Evolutionary conservation across 2,797 vertebrate species (phyloP).

Genomic region (Valencia hispanica): DNA sequence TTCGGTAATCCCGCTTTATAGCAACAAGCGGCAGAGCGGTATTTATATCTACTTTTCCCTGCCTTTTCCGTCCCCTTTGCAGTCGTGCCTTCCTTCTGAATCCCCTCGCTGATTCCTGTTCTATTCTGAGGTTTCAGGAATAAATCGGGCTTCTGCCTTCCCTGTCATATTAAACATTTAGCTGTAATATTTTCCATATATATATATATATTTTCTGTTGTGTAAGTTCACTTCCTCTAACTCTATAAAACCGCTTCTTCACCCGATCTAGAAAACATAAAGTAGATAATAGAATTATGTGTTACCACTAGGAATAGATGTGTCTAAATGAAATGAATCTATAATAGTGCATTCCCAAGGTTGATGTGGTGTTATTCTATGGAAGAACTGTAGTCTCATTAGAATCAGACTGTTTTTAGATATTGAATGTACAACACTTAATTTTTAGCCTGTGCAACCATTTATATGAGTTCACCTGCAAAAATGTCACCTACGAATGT

Average conservation of each 20-base stretch:
- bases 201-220: too few species aligned
- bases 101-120: conserved; percentile 20
- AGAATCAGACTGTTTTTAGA: too few species aligned
- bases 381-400: too few species aligned
- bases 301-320: background rate
- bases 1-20: conserved; percentile 81
- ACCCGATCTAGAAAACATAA: background rate
- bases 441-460: too few species aligned
- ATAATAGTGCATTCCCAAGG: background rate
- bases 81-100: conserved; percentile 10
- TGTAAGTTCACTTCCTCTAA: background rate
- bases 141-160: background rate
- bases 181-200: background rate
- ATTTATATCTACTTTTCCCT: conserved; percentile 77
- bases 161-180: background rate
- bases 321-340: background rate
- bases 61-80: conserved; percentile 39
- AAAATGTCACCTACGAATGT: too few species aligned
- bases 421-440: too few species aligned
- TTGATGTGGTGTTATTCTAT: too few species aligned
- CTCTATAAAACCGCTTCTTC: background rate
- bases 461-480: too few species aligned
- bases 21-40: conserved; percentile 68
- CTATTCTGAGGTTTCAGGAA: background rate
- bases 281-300: background rate